Evolutionary conservation across 2,888 invertebrate genomes (phyloP).

Genomic region (Pandemis heparana): DNA sequence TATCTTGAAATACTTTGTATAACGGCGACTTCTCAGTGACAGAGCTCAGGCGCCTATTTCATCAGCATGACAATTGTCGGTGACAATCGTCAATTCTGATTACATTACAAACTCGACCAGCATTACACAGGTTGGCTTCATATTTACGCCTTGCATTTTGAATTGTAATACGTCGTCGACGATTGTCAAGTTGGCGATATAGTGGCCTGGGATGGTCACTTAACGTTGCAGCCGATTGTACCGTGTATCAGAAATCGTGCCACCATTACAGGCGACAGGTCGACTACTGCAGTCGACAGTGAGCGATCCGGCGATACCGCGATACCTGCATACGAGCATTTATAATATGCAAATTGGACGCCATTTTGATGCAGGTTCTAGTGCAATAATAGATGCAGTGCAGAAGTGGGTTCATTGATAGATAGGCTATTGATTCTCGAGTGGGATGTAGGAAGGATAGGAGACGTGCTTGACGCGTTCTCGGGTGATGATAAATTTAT

Average conservation of each 20-base stretch:
- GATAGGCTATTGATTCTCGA: background rate
- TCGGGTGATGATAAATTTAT: background rate
- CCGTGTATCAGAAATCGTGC: constrained; percentile 37
- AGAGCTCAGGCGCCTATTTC: no score
- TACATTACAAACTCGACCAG: no score
- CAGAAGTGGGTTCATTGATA: constrained; percentile 1
- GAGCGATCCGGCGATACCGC: constrained; percentile 40
- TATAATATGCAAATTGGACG: constrained; percentile 43
- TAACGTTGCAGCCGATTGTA: constrained; percentile 2
- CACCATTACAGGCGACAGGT: constrained; percentile 42
- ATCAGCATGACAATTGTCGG: no score
- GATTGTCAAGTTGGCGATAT: no score
- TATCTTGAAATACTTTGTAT: no score
- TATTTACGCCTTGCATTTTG: no score
- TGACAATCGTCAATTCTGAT: no score
- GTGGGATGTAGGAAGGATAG: no score
- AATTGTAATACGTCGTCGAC: no score
- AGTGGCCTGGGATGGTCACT: background rate
- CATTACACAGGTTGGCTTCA: no score
- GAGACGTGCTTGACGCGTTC: background rate
- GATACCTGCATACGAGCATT: constrained; percentile 38
- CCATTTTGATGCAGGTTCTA: constrained; percentile 23
- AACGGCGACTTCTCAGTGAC: no score
- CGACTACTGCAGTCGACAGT: constrained; percentile 30
- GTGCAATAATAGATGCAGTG: constrained; percentile 3